A percentile compares a stretch with the other conserved stretches of the same genome.
Conservation (phyloP, 2,888 invertebrate genomes). For the Sepioteuthis lessoniana region DNA sequence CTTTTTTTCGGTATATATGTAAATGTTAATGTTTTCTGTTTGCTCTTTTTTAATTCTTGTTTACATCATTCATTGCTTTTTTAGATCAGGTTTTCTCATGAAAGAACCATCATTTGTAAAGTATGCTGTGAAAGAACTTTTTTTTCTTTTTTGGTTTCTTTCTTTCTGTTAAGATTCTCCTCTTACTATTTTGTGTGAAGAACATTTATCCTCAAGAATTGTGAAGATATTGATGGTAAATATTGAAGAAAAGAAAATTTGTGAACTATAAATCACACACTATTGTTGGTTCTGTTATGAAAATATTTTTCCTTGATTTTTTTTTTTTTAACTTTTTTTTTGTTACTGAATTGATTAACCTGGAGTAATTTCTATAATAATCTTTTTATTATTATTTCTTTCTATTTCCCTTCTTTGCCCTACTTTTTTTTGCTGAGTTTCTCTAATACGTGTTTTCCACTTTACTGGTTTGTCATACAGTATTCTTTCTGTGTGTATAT, state of each 20-base stretch:
- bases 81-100: background rate
- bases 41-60: background rate
- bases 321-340: background rate
- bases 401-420: background rate
- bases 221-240: background rate
- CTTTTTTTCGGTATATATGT: too few relatives aligned
- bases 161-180: background rate
- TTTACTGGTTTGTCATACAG: background rate
- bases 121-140: background rate
- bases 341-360: background rate
- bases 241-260: background rate
- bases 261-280: background rate
- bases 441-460: background rate
- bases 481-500: background rate
- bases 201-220: background rate
- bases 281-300: background rate
- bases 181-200: background rate
- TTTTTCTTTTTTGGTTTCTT: background rate
- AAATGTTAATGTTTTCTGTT: background rate
- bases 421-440: background rate
- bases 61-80: background rate
- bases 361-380: background rate
- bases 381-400: background rate
- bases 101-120: background rate
- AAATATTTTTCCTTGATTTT: background rate